Conservation (phyloP, 2,888 invertebrate species). For the Campoletis raptor region DNA sequence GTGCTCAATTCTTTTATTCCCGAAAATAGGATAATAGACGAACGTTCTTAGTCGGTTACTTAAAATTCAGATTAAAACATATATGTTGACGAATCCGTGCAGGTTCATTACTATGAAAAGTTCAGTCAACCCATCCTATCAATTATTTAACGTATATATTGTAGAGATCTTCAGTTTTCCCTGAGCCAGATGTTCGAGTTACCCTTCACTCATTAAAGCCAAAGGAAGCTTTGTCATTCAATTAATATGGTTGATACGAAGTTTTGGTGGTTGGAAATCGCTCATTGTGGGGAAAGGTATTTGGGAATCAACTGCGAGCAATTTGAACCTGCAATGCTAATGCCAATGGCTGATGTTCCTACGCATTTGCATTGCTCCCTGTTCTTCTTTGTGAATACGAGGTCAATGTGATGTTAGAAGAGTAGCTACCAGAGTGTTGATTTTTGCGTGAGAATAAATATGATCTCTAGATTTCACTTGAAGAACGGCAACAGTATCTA, state of each 20-base stretch:
- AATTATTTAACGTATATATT: not conserved
- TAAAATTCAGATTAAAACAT: not conserved
- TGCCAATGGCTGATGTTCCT: not conserved
- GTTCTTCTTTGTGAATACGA: not conserved
- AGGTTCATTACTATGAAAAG: not conserved
- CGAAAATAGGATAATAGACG: not conserved
- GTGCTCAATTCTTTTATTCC: not conserved
- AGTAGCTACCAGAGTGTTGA: not conserved
- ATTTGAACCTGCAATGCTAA: slow-evolving; percentile 12
- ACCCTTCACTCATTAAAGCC: not conserved
- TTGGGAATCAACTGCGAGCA: not conserved
- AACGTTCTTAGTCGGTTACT: not conserved
- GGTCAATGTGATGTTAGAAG: slow-evolving; percentile 1
- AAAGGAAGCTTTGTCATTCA: slow-evolving; percentile 18
- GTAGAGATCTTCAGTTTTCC: not conserved
- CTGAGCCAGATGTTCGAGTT: not conserved
- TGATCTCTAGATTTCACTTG: no score
- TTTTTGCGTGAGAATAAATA: not conserved
- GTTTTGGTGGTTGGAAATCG: slow-evolving; percentile 27
- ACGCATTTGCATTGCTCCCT: slow-evolving; percentile 20
- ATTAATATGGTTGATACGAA: slow-evolving; percentile 14
- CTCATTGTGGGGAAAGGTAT: not conserved
- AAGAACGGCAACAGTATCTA: not conserved
- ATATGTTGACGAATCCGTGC: not conserved
- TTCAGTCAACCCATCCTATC: not conserved